phyloP scores from a whole-genome alignment of 2,797 vertebrate genomes.

The Threskiornis aethiopicus region DNA sequence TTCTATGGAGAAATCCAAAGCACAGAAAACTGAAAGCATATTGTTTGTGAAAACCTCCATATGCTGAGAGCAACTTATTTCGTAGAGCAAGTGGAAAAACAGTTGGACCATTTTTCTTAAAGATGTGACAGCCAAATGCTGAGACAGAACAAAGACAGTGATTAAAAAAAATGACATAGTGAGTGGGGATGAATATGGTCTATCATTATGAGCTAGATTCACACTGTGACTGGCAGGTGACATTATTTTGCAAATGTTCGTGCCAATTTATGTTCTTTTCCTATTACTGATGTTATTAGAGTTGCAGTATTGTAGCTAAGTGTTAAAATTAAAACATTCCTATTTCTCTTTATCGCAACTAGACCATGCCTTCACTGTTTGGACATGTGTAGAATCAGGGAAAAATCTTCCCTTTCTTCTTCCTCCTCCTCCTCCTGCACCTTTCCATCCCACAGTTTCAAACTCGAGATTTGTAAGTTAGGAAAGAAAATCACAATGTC shows the following conservation, averaged over 20 bases:
- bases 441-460: not conserved
- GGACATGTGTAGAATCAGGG: not conserved
- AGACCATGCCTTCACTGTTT: not conserved
- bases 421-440: not conserved
- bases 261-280: not conserved
- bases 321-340: not conserved
- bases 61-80: slow-evolving; percentile 25
- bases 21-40: slow-evolving; percentile 14
- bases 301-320: not conserved
- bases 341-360: not conserved
- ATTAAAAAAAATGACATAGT: not conserved
- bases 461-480: not conserved
- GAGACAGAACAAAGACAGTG: slow-evolving; percentile 19
- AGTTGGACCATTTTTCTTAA: slow-evolving; percentile 43
- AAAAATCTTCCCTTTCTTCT: not conserved
- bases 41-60: slow-evolving; percentile 39
- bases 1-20: slow-evolving; percentile 2
- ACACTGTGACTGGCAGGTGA: slow-evolving; percentile 12
- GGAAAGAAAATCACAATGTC: not conserved
- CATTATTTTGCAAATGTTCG: not conserved
- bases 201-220: not conserved
- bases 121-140: slow-evolving; percentile 45
- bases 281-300: not conserved
- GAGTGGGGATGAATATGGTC: not conserved
- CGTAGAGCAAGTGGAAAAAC: slow-evolving; percentile 27